Conservation (phyloP, 2,888 invertebrate species). For the Trissolcus brochymenae region DNA sequence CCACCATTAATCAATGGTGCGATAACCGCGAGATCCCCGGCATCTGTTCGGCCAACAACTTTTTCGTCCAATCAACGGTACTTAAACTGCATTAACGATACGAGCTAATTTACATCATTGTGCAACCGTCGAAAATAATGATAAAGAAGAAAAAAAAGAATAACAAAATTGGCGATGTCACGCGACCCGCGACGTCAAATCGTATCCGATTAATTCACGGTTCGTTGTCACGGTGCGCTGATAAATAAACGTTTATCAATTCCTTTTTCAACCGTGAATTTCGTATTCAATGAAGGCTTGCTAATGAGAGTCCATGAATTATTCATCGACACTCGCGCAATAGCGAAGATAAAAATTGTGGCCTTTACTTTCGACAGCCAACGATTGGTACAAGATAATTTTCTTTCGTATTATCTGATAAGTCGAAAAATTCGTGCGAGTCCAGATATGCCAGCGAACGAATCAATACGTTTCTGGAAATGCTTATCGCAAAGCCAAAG, state of each 20-base stretch:
- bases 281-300: slow-evolving; percentile 26
- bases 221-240: slow-evolving; percentile 20
- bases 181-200: slow-evolving; percentile 14
- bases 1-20: slow-evolving; percentile 64
- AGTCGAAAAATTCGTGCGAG: slow-evolving; percentile 19
- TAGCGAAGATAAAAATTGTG: slow-evolving; percentile 31
- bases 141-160: slow-evolving; percentile 6
- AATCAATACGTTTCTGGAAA: slow-evolving; percentile 25
- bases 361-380: slow-evolving; percentile 27
- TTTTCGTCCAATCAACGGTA: slow-evolving; percentile 30
- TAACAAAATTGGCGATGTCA: slow-evolving; percentile 3
- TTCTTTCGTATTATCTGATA: slow-evolving; percentile 31
- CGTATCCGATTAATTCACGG: slow-evolving; percentile 17
- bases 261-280: slow-evolving; percentile 21
- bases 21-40: slow-evolving; percentile 65
- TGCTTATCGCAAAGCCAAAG: slow-evolving; percentile 9
- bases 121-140: neutral
- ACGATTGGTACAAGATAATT: slow-evolving; percentile 41
- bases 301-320: slow-evolving; percentile 43
- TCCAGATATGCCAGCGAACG: slow-evolving; percentile 3
- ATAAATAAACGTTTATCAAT: slow-evolving; percentile 41
- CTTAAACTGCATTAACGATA: slow-evolving; percentile 27
- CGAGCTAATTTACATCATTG: slow-evolving; percentile 24
- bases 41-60: slow-evolving; percentile 47
- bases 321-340: slow-evolving; percentile 38